A percentile compares a stretch with the other conserved stretches of the same genome.
phyloP scores from a whole-genome alignment of 1,140 invertebrate species.

The Temnothorax curvispinosus region DNA sequence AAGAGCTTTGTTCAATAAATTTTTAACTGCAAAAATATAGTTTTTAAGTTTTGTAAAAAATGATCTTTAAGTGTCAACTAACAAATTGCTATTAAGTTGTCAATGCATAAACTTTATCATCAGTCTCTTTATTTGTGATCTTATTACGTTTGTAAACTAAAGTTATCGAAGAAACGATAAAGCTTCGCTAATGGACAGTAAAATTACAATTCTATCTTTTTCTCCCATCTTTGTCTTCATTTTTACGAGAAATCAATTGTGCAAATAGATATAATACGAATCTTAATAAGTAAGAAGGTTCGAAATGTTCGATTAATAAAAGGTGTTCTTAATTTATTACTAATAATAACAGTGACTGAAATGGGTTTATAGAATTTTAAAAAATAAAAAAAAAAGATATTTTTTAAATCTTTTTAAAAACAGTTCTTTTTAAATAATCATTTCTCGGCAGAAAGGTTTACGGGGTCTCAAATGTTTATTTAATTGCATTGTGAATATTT shows the following conservation, averaged over 20 bases:
- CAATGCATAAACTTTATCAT: not conserved
- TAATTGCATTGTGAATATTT: not conserved
- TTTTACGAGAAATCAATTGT: conserved; percentile 22
- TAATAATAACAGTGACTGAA: not conserved
- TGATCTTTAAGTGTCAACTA: not conserved
- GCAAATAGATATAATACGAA: not conserved
- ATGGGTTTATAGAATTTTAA: not conserved
- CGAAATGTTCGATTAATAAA: not conserved
- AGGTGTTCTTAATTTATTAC: not conserved
- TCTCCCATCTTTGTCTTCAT: not conserved
- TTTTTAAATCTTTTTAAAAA: not conserved
- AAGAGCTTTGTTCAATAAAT: not conserved
- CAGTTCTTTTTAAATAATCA: not conserved
- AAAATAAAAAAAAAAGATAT: not conserved
- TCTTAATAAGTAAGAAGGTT: not conserved
- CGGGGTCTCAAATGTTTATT: not conserved
- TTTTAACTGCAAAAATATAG: not conserved
- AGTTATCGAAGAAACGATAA: conserved; percentile 27
- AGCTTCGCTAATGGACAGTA: conserved; percentile 3
- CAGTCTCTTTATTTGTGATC: not conserved
- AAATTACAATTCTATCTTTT: conserved; percentile 11
- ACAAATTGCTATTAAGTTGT: conserved; percentile 6
- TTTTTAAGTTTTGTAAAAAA: not conserved
- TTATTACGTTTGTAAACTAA: conserved; percentile 6
- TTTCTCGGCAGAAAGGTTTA: not conserved